Evolutionary conservation across 2,797 vertebrate species (phyloP), one percentile per base, ranked within the genome.

Genomic region (Gallirallus australis): DNA sequence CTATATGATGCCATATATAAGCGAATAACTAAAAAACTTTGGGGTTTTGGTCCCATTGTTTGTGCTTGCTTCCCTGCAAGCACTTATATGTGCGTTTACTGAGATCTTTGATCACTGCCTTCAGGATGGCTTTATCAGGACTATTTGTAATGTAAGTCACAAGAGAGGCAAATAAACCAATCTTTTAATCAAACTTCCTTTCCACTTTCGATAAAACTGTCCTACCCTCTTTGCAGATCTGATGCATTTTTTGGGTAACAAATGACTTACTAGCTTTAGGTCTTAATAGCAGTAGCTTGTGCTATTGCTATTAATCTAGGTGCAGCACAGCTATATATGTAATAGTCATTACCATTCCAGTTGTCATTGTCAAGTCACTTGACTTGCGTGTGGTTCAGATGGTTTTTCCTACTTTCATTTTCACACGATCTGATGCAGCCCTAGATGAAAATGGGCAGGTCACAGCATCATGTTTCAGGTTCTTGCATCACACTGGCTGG

Each of bases 151-250:
- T 42, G 0, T 45, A 69, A 92, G 19, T 75, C 69, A 50, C 33
- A 79, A 61, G 78, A 83, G 35, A 91, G 50, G 8, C 27, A 79
- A 50, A 37, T 45, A 86, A 89, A 56, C 8, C 7, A 17, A 37
- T 65, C 69, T 83, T 89, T 31, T 72, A 91, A 90, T 82, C n/a
- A 48, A 52, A 12, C 33, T 92, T 90, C n/a, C 71, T 71, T 89
- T 37, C 45, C 47, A 25, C 1, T 84, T 86, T 82, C 80, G 59
- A 57, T 75, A 57, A 66, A 73, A 63, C 25, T 1, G 2, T 83
- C 33, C 52, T 23, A 5, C 33, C 40, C 16, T 77, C 63, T 48
- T 64, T 82, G 45, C 61, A 82, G 69, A 57, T 52, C 42, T 0
- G 3, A 17, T 57, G 35, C 2, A 2, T 82, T 80, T 82, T 81